Base-by-base conservation (phyloP, 2,888 invertebrate genomes). In the Andrena haemorrhoa region DNA sequence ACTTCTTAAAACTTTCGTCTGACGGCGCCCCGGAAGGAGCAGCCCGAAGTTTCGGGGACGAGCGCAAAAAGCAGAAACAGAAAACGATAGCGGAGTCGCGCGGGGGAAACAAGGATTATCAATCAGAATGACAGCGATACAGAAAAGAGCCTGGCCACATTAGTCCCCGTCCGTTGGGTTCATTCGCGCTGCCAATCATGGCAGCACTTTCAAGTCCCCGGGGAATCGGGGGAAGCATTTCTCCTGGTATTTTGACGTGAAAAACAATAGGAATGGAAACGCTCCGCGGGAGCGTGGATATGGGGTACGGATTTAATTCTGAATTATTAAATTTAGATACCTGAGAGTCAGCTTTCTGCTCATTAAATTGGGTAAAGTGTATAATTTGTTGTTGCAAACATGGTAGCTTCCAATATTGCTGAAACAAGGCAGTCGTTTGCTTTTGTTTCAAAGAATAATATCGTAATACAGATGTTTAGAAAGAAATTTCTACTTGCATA, bases 171-270 rank as follows among this genome's bases (percentile, higher is more conserved):
- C 87, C 82, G 72, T 80, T 78, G 89, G 89, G 85, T 90, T 90
- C 89, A 87, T 89, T 90, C 88, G 79, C 84, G 82, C 88, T 90
- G 92, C 88, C 91, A 91, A 91, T 92, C 91, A 90, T 88, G 68
- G 75, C 81, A 78, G 70, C 85, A 88, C 85, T 88, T 74, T 47
- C 53, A 66, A 66, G 76, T 82, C 86, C 83, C 79, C 33, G 8
- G 70, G 85, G 84, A 75, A 71, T 41, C 60, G 51, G 41, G 49
- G 72, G n/a, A 61, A 79, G 41, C 33, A 31, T 41, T 61, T 47
- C 63, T 69, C 56, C 31, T 26, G n/a, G 56, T 58, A 23, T 56
- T 64, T 35, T 56, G n/a, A 33, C 26, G 49, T 41, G 33, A 8
- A 26, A 6, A 26, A 61, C 10, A 26, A 66, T 35, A 26, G 31